Evolutionary conservation across 2,888 invertebrate species (phyloP), one percentile per base, ranked within the genome.

Genomic region (Nysson spinosus): DNA sequence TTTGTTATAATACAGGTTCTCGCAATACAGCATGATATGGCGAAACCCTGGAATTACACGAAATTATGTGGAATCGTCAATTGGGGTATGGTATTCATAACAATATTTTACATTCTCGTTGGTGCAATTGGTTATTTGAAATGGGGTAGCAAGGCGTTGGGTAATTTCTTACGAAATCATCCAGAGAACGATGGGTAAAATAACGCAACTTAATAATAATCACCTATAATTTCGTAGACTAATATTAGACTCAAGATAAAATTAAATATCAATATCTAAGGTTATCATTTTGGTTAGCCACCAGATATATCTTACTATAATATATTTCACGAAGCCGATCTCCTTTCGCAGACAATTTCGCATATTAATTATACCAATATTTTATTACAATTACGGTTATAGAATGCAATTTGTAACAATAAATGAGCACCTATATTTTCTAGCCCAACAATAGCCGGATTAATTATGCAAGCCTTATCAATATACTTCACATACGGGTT

Each of bases 111-210:
- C 54, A 52, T 58, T 7, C 16, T 72, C 19, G 67, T 82, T 19
- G 81, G 79, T 19, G 43, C 56, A 4, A 22, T 70, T 3, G 82
- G 77, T 37, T 82, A 82, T 26, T 30, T 77, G 2, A 78, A 77
- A 56, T 81, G 79, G 78, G 80, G 79, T 1, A 28, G 55, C 0
- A 51, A 63, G 3, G 57, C 79, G 0, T 30, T 63, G 20, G 72
- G 67, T 9, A 82, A 82, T 72, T 82, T 82, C 17, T 74, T 82
- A 44, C 66, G 63, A 6, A 81, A 79, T 58, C 80, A 80, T 35
- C 32, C 40, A 4, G 50, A 58, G n/a, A 63, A 68, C 16, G 78
- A 79, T 11, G 46, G 30, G 80, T 80, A 61, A 68, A 11, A 5
- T 11, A 22, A 5, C 1, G n/a, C n/a, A n/a, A 49, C 32, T 14